Evolutionary conservation across 2,113 vertebrate genomes (phyloP), one percentile per base, ranked within the genome.

Genomic region (Solea senegalensis): DNA sequence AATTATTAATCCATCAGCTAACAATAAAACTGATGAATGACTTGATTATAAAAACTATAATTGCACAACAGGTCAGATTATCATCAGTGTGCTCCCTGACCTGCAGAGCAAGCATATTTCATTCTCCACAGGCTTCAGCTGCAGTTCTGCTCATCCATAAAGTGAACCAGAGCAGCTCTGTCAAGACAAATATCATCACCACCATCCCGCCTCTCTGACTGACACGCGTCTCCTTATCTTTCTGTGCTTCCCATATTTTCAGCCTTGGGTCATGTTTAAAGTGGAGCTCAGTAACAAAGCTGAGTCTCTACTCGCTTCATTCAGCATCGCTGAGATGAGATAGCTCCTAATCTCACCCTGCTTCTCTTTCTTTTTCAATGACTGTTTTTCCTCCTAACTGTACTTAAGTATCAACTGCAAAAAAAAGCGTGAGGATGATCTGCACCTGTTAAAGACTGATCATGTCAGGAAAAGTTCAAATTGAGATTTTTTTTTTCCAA

Each of bases 241-340:
- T 77, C 76, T 28, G 45, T 6, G 73, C 59, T 60, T 3, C 34
- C 5, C 67, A 77, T 91, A 89, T 89, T 84, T 86, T 84, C 82
- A 91, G 85, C 72, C 41, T 14, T 65, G 56, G 69, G 59, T 60
- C 80, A 82, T 87, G 82, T 88, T 52, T 7, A 50, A 70, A 77
- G 64, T 72, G 76, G 81, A 69, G 56, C 68, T 60, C 64, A 52
- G 50, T 16, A 67, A 74, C 64, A 53, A 4, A 49, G 28, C 62
- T 59, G 41, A 78, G 49, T 66, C 78, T 69, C 65, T 62, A 34
- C 41, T 67, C 67, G 57, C 74, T 64, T 21, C 0, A 2, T 64
- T 46, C n/a, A n/a, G n/a, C n/a, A n/a, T n/a, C n/a, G n/a, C n/a
- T n/a, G n/a, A n/a, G n/a, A 86, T 59, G 64, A 77, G 72, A 67